Conservation (phyloP, 2,797 vertebrate species). For the Catharus ustulatus region DNA sequence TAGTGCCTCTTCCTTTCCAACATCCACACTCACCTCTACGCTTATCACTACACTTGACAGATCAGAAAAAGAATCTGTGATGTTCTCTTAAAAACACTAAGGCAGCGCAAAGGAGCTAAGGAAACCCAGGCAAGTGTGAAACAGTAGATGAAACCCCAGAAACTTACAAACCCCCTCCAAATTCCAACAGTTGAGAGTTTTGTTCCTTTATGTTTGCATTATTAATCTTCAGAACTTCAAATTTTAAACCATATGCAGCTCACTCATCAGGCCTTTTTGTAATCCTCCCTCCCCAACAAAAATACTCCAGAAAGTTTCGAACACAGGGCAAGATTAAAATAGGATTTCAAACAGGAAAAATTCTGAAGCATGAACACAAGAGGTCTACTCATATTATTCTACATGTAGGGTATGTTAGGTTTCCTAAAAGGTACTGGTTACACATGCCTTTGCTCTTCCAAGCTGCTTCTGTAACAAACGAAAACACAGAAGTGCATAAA, state of each 20-base stretch:
- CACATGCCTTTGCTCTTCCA: rapidly evolving
- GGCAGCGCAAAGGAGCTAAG: not conserved
- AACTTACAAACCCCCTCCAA: not conserved
- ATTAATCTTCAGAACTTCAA: not conserved
- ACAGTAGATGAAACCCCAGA: not conserved
- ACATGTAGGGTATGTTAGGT: not conserved
- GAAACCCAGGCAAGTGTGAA: not conserved
- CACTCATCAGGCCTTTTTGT: not conserved
- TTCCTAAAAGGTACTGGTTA: not conserved
- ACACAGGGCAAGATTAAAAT: not conserved
- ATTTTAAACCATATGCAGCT: not conserved
- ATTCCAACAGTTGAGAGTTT: not conserved
- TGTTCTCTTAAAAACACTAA: not conserved
- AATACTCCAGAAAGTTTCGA: not conserved
- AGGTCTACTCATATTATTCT: not conserved
- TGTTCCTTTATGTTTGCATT: not conserved
- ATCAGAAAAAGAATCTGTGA: not conserved
- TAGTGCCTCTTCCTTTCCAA: not conserved
- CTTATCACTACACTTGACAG: not conserved
- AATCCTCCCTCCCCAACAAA: not conserved
- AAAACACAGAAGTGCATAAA: not conserved
- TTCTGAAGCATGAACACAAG: not conserved
- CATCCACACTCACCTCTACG: not conserved
- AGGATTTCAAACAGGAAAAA: not conserved
- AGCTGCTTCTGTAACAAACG: not conserved